A percentile compares a stretch with the other conserved stretches of the same genome.
phyloP scores from a whole-genome alignment of 2,888 invertebrate genomes.

The Pyrrhia umbra region DNA sequence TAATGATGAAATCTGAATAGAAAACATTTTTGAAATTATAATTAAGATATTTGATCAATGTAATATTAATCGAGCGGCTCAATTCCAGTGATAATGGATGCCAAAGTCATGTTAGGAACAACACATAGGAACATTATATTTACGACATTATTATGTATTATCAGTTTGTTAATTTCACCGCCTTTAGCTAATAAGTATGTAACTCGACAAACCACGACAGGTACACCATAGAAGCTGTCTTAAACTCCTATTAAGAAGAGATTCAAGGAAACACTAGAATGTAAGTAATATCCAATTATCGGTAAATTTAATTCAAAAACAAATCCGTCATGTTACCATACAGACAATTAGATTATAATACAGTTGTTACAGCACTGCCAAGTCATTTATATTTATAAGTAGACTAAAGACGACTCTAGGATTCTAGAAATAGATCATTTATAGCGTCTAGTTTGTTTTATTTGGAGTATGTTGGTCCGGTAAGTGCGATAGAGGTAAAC shows the following conservation, averaged over 20 bases:
- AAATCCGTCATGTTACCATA: slow-evolving; percentile 56
- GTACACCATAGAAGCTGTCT: slow-evolving; percentile 17
- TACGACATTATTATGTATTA: slow-evolving; percentile 40
- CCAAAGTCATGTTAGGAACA: slow-evolving; percentile 73
- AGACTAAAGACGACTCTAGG: slow-evolving; percentile 71
- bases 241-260: slow-evolving; percentile 4
- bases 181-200: slow-evolving; percentile 22
- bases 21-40: slow-evolving; percentile 56
- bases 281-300: slow-evolving; percentile 48
- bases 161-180: slow-evolving; percentile 33
- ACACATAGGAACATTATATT: slow-evolving; percentile 52
- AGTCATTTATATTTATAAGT: slow-evolving; percentile 76
- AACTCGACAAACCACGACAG: slow-evolving; percentile 29
- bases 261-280: slow-evolving; percentile 32
- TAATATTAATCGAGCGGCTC: slow-evolving; percentile 68
- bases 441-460: slow-evolving; percentile 55
- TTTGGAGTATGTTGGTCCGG: slow-evolving; percentile 18
- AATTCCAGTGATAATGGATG: slow-evolving; percentile 81
- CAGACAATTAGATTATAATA: slow-evolving; percentile 68
- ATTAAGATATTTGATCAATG: slow-evolving; percentile 57
- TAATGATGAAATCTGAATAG: slow-evolving; percentile 56
- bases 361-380: slow-evolving; percentile 87
- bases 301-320: slow-evolving; percentile 38
- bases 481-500: slow-evolving; percentile 31
- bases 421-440: slow-evolving; percentile 64